These are phyloP conservation scores for Pseudomugil tenellus DNA, from an alignment of 2,797 vertebrate genomes.

Conservation along the genomic window DNA sequence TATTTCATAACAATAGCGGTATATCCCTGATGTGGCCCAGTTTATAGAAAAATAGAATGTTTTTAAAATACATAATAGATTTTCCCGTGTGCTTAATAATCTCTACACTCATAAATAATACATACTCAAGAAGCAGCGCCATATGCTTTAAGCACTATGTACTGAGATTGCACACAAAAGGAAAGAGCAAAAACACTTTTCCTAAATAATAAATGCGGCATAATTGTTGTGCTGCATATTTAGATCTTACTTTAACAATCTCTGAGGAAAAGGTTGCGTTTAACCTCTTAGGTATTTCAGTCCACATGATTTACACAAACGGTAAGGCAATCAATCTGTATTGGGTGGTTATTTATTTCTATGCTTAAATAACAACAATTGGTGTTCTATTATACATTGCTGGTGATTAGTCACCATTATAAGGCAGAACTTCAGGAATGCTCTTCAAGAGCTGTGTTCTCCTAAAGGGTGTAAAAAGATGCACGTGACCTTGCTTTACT, in stretches of 20 bases:
- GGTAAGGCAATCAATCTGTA: neutral
- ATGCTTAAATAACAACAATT: neutral
- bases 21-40: conserved; percentile 13
- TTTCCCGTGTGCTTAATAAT: conserved; percentile 40
- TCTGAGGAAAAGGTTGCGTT: conserved; percentile 3
- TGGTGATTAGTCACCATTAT: neutral
- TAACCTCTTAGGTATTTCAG: neutral
- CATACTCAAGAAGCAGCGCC: conserved; percentile 15
- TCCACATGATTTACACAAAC: neutral
- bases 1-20: conserved; percentile 27
- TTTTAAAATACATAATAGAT: conserved; percentile 29
- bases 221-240: conserved; percentile 1
- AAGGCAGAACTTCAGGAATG: neutral
- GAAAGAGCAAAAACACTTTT: neutral
- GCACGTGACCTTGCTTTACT: no score
- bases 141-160: conserved; percentile 5
- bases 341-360: neutral
- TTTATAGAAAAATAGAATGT: conserved; percentile 25
- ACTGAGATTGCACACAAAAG: neutral
- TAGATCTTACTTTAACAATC: conserved; percentile 1
- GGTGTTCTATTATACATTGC: neutral
- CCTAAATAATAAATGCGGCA: neutral
- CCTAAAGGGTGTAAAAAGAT: no score
- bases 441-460: no score
- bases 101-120: conserved; percentile 47